phyloP scores from a whole-genome alignment of 2,888 invertebrate species.

The Eupithecia exiguata region DNA sequence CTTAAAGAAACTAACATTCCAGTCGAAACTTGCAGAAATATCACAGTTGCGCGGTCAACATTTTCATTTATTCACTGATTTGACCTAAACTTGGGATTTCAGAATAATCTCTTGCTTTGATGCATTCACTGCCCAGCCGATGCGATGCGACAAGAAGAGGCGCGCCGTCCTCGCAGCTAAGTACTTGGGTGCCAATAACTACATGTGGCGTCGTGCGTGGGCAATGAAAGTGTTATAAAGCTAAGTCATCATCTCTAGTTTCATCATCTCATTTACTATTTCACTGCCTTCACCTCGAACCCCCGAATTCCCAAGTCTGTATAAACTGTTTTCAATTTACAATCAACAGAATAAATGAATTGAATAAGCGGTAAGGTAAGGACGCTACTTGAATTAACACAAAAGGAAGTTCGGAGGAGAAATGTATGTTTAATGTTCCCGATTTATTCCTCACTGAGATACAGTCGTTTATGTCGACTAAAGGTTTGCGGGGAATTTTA shows the following conservation, averaged over 20 bases:
- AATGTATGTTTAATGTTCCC: constrained; percentile 64
- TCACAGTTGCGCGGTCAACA: too few species aligned
- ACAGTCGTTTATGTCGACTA: neutral
- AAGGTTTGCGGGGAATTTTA: neutral
- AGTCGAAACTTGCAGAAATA: neutral
- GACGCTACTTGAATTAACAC: constrained; percentile 63
- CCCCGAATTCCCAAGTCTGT: constrained; percentile 72
- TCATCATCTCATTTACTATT: neutral
- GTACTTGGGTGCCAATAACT: too few species aligned
- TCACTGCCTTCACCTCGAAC: constrained; percentile 12
- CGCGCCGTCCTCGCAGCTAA: too few species aligned
- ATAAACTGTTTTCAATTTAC: constrained; percentile 74
- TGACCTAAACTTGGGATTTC: too few species aligned
- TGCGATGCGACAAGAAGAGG: too few species aligned
- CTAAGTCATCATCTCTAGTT: neutral
- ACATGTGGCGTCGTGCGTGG: too few species aligned
- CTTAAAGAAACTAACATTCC: neutral
- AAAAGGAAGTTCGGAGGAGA: constrained; percentile 51
- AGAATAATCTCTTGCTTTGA: too few species aligned
- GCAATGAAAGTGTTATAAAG: neutral
- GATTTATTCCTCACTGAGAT: neutral
- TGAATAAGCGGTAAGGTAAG: constrained; percentile 64
- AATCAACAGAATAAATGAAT: constrained; percentile 79
- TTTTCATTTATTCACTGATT: too few species aligned
- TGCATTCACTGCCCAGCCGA: too few species aligned